These are phyloP conservation scores for Elgaria multicarinata DNA, from an alignment of 2,113 vertebrate genomes.

Conservation along the genomic window DNA sequence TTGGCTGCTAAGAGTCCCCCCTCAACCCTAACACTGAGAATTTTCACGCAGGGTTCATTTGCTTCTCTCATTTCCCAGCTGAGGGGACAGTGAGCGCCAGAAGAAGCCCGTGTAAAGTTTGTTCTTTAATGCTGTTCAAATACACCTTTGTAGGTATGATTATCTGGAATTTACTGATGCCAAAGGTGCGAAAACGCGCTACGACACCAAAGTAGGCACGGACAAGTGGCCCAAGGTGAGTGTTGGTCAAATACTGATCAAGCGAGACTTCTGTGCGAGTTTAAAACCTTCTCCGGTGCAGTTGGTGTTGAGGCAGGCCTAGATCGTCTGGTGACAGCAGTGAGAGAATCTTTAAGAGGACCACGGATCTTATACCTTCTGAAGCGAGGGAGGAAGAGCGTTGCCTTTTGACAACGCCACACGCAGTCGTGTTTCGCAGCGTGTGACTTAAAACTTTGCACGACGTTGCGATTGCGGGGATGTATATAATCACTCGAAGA, in stretches of 20 bases:
- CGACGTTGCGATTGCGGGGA: background rate
- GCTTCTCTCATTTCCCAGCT: background rate
- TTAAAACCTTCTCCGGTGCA: background rate
- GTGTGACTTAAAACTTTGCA: background rate
- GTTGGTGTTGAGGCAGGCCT: no score
- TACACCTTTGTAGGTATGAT: conserved; percentile 86
- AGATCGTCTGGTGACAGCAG: no score
- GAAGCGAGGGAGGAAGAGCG: no score
- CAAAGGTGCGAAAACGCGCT: conserved; percentile 94
- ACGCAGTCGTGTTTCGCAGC: background rate
- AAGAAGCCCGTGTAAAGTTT: background rate
- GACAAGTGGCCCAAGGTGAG: conserved; percentile 98
- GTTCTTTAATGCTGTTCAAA: background rate
- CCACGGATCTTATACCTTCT: background rate
- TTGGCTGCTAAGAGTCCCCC: background rate
- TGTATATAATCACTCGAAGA: background rate
- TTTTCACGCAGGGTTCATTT: background rate
- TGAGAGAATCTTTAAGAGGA: background rate
- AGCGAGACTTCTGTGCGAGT: background rate
- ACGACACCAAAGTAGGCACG: conserved; percentile 95
- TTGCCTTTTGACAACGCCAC: background rate
- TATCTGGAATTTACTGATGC: conserved; percentile 97
- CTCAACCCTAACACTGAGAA: background rate
- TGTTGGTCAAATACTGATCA: conserved; percentile 29
- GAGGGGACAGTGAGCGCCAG: background rate